Conservation (phyloP, 2,113 vertebrate genomes). For the Callochromis pleurospilus region DNA sequence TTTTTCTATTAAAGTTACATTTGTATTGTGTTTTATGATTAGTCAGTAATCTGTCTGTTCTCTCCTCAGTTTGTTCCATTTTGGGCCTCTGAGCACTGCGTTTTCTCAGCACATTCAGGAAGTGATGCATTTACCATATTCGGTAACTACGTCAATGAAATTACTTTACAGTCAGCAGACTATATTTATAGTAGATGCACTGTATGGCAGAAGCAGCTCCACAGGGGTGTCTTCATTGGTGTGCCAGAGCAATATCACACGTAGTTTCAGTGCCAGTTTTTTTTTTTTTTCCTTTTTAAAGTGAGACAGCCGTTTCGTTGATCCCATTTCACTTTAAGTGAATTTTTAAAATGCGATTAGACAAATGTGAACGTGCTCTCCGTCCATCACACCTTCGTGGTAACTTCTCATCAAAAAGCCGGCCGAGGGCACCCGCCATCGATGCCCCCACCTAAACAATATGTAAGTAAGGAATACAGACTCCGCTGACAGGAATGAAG, state of each 20-base stretch:
- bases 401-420: neutral
- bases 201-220: conserved; percentile 49
- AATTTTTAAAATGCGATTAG: neutral
- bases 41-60: neutral
- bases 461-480: conserved; percentile 31
- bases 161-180: conserved; percentile 58
- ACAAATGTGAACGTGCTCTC: neutral
- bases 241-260: conserved; percentile 46
- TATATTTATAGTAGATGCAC: conserved; percentile 55
- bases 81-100: neutral
- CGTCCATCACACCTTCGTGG: neutral
- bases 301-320: neutral
- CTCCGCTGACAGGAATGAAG: conserved; percentile 40
- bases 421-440: neutral
- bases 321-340: neutral
- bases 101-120: conserved; percentile 20
- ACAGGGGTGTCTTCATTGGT: conserved; percentile 40
- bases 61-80: neutral
- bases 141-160: conserved; percentile 55
- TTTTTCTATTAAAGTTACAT: neutral
- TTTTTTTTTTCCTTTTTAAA: neutral
- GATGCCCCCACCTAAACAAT: conserved; percentile 4
- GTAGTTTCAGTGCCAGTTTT: conserved; percentile 20
- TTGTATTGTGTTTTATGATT: conserved; percentile 3
- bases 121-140: conserved; percentile 49